Percentiles rank a stretch among this genome's conserved stretches.
Evolutionary conservation across 1,140 invertebrate species (phyloP).

Genomic region (Drosophila pruinosa): DNA sequence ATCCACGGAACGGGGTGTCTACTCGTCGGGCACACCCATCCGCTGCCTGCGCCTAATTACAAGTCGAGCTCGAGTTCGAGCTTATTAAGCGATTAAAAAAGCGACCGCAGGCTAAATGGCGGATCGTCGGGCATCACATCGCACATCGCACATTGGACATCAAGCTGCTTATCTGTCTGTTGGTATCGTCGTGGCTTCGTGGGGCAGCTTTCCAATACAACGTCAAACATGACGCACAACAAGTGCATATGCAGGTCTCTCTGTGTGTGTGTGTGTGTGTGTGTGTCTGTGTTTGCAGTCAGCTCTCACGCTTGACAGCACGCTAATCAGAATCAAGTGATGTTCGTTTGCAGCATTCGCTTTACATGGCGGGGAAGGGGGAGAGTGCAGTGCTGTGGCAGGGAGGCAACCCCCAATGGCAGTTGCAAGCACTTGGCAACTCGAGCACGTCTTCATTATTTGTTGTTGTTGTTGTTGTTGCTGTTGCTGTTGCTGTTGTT

Average conservation of each 20-base stretch:
- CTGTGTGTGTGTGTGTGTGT: slow-evolving; percentile 6
- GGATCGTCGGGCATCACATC: slow-evolving; percentile 5
- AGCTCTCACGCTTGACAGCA: slow-evolving; percentile 78
- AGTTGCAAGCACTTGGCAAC: slow-evolving; percentile 65
- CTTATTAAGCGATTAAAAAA: slow-evolving; percentile 71
- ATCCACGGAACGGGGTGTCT: background rate
- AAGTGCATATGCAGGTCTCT: slow-evolving; percentile 12
- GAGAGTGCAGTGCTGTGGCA: background rate
- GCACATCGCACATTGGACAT: slow-evolving; percentile 7
- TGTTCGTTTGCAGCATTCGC: slow-evolving; percentile 68
- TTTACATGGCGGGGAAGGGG: background rate
- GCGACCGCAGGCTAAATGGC: slow-evolving; percentile 43
- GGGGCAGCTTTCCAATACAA: background rate
- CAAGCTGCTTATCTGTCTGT: slow-evolving; percentile 30
- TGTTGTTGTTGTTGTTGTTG: slow-evolving; percentile 21
- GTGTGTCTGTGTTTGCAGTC: slow-evolving; percentile 34
- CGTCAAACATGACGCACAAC: slow-evolving; percentile 43
- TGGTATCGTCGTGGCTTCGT: slow-evolving; percentile 36
- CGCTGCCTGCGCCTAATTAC: slow-evolving; percentile 62
- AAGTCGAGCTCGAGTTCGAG: slow-evolving; percentile 35
- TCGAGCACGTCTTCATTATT: slow-evolving; percentile 77
- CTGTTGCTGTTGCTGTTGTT: slow-evolving; percentile 50
- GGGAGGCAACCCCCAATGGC: slow-evolving; percentile 12
- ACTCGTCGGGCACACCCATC: background rate
- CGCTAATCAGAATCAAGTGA: slow-evolving; percentile 81